Evolutionary conservation across 1,140 invertebrate species (phyloP).

Genomic region (Drosophila ambigua): DNA sequence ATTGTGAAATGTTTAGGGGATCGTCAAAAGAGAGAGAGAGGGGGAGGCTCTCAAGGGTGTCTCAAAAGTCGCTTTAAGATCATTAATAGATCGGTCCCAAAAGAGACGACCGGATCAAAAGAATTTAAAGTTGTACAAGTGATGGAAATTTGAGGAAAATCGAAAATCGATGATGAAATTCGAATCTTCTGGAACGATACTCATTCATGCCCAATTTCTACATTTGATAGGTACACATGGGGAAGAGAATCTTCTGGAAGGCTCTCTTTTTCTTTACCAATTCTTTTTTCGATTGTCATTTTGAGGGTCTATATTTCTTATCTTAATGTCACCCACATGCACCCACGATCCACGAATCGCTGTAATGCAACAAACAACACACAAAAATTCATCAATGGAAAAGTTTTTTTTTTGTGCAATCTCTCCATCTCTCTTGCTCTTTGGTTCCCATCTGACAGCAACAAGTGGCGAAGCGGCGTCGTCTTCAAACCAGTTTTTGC

Average conservation of each 20-base stretch:
- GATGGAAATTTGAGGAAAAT: too few relatives aligned
- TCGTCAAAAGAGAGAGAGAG: too few relatives aligned
- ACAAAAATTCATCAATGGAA: constrained; percentile 77
- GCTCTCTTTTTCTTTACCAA: constrained; percentile 17
- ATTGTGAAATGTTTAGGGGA: constrained; percentile 37
- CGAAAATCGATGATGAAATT: too few relatives aligned
- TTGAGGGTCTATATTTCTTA: not conserved
- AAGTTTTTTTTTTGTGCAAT: constrained; percentile 73
- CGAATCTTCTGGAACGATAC: too few relatives aligned
- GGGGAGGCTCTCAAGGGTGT: too few relatives aligned
- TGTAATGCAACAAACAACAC: not conserved
- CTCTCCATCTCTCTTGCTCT: constrained; percentile 47
- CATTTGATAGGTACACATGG: too few relatives aligned
- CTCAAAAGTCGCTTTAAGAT: too few relatives aligned
- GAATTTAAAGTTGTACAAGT: too few relatives aligned
- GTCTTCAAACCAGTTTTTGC: constrained; percentile 76
- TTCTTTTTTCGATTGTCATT: constrained; percentile 12
- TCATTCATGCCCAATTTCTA: too few relatives aligned
- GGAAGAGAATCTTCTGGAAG: constrained; percentile 59
- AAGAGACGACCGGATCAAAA: too few relatives aligned
- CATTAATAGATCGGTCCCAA: not conserved
- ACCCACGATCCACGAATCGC: not conserved
- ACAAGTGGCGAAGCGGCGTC: constrained; percentile 50
- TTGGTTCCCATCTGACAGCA: constrained; percentile 21
- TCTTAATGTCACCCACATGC: not conserved